Base-by-base conservation (phyloP, 2,113 vertebrate species). In the Hyla sarda region DNA sequence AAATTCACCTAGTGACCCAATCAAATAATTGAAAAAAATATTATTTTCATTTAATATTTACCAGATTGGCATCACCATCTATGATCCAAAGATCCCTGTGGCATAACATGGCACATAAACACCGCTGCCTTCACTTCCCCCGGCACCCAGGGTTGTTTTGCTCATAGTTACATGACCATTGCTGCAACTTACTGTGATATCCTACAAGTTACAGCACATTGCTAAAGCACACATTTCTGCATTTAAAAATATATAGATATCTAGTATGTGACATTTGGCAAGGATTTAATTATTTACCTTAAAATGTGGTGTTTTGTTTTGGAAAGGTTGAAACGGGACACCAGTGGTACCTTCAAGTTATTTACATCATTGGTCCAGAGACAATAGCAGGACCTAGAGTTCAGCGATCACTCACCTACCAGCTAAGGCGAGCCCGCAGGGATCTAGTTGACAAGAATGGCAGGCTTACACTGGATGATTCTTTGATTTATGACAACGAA, bases 311-410 rank as follows among this genome's bases (percentile, higher is more conserved):
- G 82, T n/a, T 85, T 84, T 50, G n/a, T 87, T 52, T 58, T 34
- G 28, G n/a, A 9, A 88, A 99, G 98, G 98, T 99, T 92, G 98
- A 98, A 90, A 97, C 98, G 0, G 98, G 98, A 0, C 98, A 99
- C 87, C 98, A 99, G 92, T 99, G 98, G 98, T 99, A 99, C 87
- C 96, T 99, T 6, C 98, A 99, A 60, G 98, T 99, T 50, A 99
- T 99, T 90, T 99, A 99, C 0, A 90, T 99, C 6, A 99, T 99
- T 2, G 93, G 97, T 1, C 98, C 98, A 0, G 97, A 99, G 88
- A 94, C 95, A 1, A 88, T 91, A 47, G 93, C 96, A 0, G 92
- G 95, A 37, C 96, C 96, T 1, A 94, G 98, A 7, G 92, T 98
- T 0, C 96, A 96, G 88, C 96, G 98, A 12, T 99, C 98, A 0